Evolutionary conservation across 1,140 invertebrate genomes (phyloP), one percentile per base, ranked within the genome.

Genomic region (Cydia amplana): DNA sequence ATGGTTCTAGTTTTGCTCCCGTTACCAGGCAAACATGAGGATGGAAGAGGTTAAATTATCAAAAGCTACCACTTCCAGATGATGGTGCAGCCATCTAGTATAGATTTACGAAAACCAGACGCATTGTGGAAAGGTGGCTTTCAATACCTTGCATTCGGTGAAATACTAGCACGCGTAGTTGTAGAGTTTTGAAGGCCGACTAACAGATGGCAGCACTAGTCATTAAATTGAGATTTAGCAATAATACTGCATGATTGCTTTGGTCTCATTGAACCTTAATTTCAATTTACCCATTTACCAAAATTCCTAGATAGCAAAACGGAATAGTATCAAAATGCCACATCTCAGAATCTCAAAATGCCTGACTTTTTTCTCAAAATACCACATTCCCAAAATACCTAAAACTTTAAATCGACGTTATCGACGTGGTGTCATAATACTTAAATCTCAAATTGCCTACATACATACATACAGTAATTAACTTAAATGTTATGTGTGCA

Each of bases 191-290:
- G 32, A 36, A 70, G n/a, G 80, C 60, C 82, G 32, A 20, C 9
- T 70, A n/a, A 76, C 55, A 86, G 85, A 81, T 84, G 82, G 75
- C 80, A 63, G 51, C 77, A 32, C 74, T 28, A 67, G 64, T 0
- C 14, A 28, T n/a, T 64, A 5, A 60, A 60, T 23, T 60, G 10
- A 60, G 43, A 0, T 4, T 46, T 0, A 16, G 3, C 10, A 46
- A 46, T 46, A 40, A 40, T 55, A 18, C 20, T 55, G 12, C n/a
- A 55, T 18, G n/a, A 55, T 55, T 32, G 32, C 32, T 18, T 9
- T 55, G 51, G 16, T 55, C 43, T 32, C 32, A 32, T 32, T 32
- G 32, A 32, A 32, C 5, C 5, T 32, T 32, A 32, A 32, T 32
- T 32, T 32, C 32, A 32, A 32, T 32, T 32, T 6, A 32, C 32